A percentile compares a stretch with the other conserved stretches of the same genome.
Evolutionary conservation across 2,113 vertebrate species (phyloP).

Genomic region (Tor tambroides): DNA sequence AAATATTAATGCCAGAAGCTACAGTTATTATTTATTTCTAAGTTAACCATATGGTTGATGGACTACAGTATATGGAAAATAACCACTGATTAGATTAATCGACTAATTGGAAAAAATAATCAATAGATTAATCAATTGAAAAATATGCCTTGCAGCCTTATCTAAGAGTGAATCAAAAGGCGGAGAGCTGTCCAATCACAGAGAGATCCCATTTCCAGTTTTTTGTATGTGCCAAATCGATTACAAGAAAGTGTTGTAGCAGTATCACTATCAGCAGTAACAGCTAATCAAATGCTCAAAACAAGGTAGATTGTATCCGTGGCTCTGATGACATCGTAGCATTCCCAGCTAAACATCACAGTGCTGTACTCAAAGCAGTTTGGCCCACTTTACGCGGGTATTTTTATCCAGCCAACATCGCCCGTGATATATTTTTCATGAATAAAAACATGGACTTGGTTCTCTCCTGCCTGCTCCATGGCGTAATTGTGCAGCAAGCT

Average conservation of each 20-base stretch:
- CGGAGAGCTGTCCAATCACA: no score
- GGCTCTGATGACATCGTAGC: conserved; percentile 13
- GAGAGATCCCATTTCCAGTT: background rate
- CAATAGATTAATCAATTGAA: no score
- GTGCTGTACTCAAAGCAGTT: conserved; percentile 28
- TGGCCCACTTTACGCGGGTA: conserved; percentile 42
- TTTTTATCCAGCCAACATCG: conserved; percentile 35
- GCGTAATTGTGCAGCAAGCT: conserved; percentile 2
- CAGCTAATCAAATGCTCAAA: background rate
- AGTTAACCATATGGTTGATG: no score
- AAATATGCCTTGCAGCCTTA: no score
- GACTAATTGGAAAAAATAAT: no score
- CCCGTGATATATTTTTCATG: conserved; percentile 39
- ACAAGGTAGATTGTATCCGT: background rate
- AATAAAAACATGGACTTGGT: conserved; percentile 41
- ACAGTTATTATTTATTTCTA: no score
- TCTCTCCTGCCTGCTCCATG: background rate
- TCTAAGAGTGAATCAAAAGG: no score
- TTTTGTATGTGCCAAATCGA: background rate
- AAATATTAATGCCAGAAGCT: no score
- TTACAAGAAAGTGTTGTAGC: background rate
- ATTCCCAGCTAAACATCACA: conserved; percentile 30
- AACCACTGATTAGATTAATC: no score
- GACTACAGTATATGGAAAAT: no score
- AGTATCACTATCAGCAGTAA: background rate